These are phyloP conservation scores for Cecidostiba fungosa DNA, from an alignment of 2,888 invertebrate genomes.

Conservation along the genomic window DNA sequence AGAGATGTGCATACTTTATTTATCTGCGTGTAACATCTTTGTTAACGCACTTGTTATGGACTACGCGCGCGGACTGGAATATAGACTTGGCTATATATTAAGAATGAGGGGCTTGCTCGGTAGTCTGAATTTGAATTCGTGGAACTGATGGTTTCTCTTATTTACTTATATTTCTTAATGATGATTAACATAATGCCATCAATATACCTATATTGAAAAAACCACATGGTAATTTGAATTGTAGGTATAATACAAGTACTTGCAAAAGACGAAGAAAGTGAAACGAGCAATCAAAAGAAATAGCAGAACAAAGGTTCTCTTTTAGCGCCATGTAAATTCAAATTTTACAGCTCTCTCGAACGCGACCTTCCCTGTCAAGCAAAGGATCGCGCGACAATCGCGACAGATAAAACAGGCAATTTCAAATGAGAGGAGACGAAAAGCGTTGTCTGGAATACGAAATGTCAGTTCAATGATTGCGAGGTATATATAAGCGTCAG, in stretches of 20 bases:
- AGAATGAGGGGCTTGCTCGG: background rate
- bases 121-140: background rate
- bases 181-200: too few relatives aligned
- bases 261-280: background rate
- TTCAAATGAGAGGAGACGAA: conserved; percentile 26
- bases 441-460: conserved; percentile 49
- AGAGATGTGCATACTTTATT: conserved; percentile 43
- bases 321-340: background rate
- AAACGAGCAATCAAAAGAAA: background rate
- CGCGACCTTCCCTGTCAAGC: conserved; percentile 15
- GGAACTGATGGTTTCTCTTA: background rate
- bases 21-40: conserved; percentile 50
- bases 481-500: background rate
- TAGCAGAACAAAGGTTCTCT: background rate
- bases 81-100: conserved; percentile 12
- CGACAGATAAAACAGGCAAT: conserved; percentile 14
- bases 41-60: conserved; percentile 53
- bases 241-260: background rate
- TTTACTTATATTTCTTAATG: too few relatives aligned
- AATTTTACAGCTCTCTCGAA: background rate
- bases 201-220: background rate
- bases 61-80: conserved; percentile 35
- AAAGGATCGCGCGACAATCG: background rate
- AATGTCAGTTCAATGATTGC: conserved; percentile 35
- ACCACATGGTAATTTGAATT: background rate